Evolutionary conservation across 2,888 invertebrate genomes (phyloP).

Genomic region (Apoda limacodes): DNA sequence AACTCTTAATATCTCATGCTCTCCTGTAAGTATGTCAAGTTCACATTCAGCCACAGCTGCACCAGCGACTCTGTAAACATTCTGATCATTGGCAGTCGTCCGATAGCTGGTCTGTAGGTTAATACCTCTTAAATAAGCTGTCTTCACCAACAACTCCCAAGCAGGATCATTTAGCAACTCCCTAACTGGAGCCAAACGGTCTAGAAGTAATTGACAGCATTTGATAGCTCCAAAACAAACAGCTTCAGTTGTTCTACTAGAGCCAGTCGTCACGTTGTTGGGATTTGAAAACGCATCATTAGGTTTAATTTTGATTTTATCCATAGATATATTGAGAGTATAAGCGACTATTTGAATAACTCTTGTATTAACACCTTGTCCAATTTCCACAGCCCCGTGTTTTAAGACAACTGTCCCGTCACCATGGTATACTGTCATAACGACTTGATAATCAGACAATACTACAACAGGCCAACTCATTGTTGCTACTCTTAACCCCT

Average conservation of each 20-base stretch:
- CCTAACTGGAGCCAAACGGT: slow-evolving; percentile 53
- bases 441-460: slow-evolving; percentile 63
- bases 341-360: slow-evolving; percentile 75
- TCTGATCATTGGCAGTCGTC: slow-evolving; percentile 33
- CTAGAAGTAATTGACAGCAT: slow-evolving; percentile 54
- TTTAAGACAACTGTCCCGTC: slow-evolving; percentile 79
- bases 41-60: slow-evolving; percentile 75
- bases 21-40: slow-evolving; percentile 80
- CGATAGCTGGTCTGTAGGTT: slow-evolving; percentile 43
- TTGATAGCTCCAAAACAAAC: slow-evolving; percentile 37
- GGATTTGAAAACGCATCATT: slow-evolving; percentile 71
- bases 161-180: slow-evolving; percentile 48
- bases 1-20: slow-evolving; percentile 70
- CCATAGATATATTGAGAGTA: slow-evolving; percentile 73
- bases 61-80: slow-evolving; percentile 57
- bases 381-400: slow-evolving; percentile 81
- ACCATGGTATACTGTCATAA: slow-evolving; percentile 75
- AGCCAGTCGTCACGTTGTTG: slow-evolving; percentile 75
- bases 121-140: slow-evolving; percentile 45
- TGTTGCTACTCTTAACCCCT: slow-evolving; percentile 75
- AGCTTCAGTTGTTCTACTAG: slow-evolving; percentile 56
- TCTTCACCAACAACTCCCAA: slow-evolving; percentile 62
- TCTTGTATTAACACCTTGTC: slow-evolving; percentile 84
- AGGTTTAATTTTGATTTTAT: slow-evolving; percentile 74
- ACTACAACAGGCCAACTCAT: slow-evolving; percentile 73